Evolutionary conservation across 2,797 vertebrate species (phyloP), one percentile per base, ranked within the genome.

Genomic region (Cuculus canorus): DNA sequence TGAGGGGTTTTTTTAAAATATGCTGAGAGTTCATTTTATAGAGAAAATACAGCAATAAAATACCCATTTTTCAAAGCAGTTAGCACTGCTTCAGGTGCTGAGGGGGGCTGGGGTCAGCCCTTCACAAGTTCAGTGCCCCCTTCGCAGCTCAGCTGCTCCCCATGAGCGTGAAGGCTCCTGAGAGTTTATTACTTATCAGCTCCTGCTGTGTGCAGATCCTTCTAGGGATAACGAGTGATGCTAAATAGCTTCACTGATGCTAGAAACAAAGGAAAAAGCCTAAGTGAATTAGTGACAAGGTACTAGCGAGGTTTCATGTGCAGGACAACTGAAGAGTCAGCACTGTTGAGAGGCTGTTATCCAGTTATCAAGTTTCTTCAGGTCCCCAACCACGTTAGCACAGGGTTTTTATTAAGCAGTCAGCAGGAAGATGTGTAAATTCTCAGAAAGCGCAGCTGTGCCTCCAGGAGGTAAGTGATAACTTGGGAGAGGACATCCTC

Each of bases 151-250:
- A 50, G 43, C 72, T 57, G 64, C 32, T 96, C 52, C 72, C 32
- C 8, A 7, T 9, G n/a, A 65, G 24, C 8, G 5, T 0, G 0
- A 39, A 3, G 11, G n/a, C 5, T 81, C 21, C 65, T 59, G n/a
- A 3, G 1, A 3, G 18, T 14, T 81, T 22, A 22, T 41, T 47
- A 11, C 18, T 59, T 22, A 23, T 1, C 50, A 30, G 35, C 22
- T 71, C 45, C 52, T 68, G 30, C 73, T 11, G 5, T 10, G 23
- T 15, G 61, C 4, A 30, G n/a, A 19, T 68, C 5, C 5, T 41
- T 50, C 45, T 12, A 18, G 18, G 56, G 16, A 21, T 54, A 32
- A 61, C 19, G 41, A 23, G 1, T 4, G 28, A 52, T 13, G 16
- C 24, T 33, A 21, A 41, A n/a, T 22, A 48, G 13, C 17, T 5